phyloP scores from a whole-genome alignment of 2,888 invertebrate species.

The Apantesis nais region DNA sequence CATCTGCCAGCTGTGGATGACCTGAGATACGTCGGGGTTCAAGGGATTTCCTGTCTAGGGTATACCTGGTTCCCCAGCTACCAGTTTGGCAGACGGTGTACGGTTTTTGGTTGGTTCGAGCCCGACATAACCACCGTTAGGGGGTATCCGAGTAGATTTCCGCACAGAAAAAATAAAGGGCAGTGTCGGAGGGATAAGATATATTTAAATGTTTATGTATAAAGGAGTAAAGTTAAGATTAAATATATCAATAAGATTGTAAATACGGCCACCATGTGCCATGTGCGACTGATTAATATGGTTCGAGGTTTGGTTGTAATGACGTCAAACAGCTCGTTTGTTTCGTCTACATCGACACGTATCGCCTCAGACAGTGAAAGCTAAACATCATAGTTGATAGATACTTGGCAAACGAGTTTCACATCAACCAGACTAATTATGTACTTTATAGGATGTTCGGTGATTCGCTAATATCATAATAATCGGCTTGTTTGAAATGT shows the following conservation, averaged over 20 bases:
- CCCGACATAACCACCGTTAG: too few relatives aligned
- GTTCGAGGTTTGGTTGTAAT: conserved; percentile 3
- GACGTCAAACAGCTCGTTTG: conserved; percentile 15
- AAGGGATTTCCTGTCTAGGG: too few relatives aligned
- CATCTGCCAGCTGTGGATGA: too few relatives aligned
- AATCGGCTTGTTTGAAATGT: not conserved
- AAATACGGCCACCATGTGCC: not conserved
- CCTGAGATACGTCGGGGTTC: too few relatives aligned
- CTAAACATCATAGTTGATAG: conserved; percentile 39
- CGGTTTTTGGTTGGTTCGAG: too few relatives aligned
- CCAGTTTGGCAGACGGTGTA: too few relatives aligned
- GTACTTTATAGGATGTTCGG: not conserved
- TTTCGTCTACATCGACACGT: conserved; percentile 22
- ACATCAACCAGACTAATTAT: not conserved
- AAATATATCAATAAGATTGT: not conserved
- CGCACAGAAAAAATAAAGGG: too few relatives aligned
- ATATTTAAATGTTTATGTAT: not conserved
- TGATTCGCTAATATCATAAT: conserved; percentile 5
- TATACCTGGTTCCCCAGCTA: too few relatives aligned
- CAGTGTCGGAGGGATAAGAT: not conserved
- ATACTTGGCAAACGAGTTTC: conserved; percentile 17
- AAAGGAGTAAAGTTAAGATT: not conserved
- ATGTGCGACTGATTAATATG: not conserved
- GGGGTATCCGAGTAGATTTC: too few relatives aligned
- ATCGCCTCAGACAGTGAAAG: conserved; percentile 23